These are phyloP conservation scores for Odontomyia ornata DNA, from an alignment of 2,888 invertebrate species.

Conservation along the genomic window DNA sequence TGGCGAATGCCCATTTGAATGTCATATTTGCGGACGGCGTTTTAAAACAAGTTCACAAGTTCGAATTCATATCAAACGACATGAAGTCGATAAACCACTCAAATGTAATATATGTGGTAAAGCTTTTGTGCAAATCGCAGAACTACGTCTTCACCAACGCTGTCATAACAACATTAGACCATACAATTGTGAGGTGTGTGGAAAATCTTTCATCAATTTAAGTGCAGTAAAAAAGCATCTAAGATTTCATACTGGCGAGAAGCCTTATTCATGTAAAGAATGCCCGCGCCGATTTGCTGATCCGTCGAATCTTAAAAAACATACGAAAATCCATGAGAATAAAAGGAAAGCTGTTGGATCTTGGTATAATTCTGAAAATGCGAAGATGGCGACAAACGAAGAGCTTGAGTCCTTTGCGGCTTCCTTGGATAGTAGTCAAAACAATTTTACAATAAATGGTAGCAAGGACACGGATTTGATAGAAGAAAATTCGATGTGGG, in stretches of 20 bases:
- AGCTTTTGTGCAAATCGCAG: constrained; percentile 60
- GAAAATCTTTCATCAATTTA: constrained; percentile 70
- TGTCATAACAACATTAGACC: constrained; percentile 48
- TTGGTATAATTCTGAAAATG: not conserved
- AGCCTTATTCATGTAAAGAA: constrained; percentile 63
- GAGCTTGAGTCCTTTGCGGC: not conserved
- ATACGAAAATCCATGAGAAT: constrained; percentile 61
- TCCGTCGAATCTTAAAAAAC: constrained; percentile 70
- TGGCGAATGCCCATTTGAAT: constrained; percentile 80
- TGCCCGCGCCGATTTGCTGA: constrained; percentile 75
- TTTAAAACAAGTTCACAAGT: constrained; percentile 73
- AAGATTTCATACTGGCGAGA: constrained; percentile 72
- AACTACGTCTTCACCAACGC: constrained; percentile 38
- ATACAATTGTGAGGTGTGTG: constrained; percentile 65
- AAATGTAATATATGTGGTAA: constrained; percentile 69
- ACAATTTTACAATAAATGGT: constrained; percentile 23
- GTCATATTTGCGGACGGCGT: constrained; percentile 71
- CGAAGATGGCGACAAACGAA: not conserved
- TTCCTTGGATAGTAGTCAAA: not conserved
- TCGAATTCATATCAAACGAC: constrained; percentile 69
- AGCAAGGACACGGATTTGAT: not conserved
- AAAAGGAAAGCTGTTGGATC: constrained; percentile 4
- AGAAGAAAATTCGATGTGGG: constrained; percentile 46
- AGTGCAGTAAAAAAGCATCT: constrained; percentile 73
- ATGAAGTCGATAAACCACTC: constrained; percentile 67